Evolutionary conservation across 2,888 invertebrate genomes (phyloP).

Genomic region (Lysandra coridon): DNA sequence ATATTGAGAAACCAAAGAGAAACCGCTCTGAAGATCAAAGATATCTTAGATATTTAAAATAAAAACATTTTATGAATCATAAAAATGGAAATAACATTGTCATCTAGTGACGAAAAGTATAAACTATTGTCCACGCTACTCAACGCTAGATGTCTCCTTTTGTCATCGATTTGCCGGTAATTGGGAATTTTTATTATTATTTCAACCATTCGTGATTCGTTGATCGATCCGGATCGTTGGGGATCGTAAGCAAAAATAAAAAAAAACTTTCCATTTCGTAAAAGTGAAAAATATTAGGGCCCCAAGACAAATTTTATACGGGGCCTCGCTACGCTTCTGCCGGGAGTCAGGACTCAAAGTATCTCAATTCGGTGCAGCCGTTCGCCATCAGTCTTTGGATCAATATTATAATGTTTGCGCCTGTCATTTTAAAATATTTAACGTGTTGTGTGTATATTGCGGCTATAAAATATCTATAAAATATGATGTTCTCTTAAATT

Average conservation of each 20-base stretch:
- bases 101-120: not conserved
- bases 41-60: not conserved
- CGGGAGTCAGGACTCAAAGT: too few relatives aligned
- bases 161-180: not conserved
- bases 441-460: not conserved
- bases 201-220: too few relatives aligned
- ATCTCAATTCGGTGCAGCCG: too few relatives aligned
- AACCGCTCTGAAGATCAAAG: too few relatives aligned
- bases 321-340: too few relatives aligned
- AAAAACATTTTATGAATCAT: not conserved
- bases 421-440: not conserved
- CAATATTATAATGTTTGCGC: not conserved
- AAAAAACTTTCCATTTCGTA: too few relatives aligned
- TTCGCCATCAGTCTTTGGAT: too few relatives aligned
- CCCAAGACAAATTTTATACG: too few relatives aligned
- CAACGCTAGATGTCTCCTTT: not conserved
- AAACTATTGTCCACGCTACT: not conserved
- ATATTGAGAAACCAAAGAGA: too few relatives aligned
- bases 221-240: too few relatives aligned
- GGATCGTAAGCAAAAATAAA: too few relatives aligned
- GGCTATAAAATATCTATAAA: not conserved
- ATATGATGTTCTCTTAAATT: not conserved
- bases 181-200: not conserved
- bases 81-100: not conserved
- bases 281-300: too few relatives aligned